A percentile compares a stretch with the other conserved stretches of the same genome.
These are phyloP conservation scores for Leptinotarsa haldemani DNA, from an alignment of 2,888 invertebrate genomes.

Conservation along the genomic window DNA sequence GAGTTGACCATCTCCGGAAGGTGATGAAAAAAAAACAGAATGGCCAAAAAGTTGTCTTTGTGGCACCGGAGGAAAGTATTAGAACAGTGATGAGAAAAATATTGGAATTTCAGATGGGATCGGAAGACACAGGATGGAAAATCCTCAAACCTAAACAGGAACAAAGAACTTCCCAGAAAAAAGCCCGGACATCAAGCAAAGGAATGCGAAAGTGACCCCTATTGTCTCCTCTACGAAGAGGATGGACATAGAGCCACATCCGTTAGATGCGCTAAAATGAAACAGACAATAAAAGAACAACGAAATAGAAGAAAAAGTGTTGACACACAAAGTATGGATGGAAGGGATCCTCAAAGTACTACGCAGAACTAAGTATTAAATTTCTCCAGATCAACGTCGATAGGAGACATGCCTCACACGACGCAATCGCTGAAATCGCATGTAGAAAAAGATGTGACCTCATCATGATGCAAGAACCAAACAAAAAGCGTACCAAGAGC, in stretches of 20 bases:
- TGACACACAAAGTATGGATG: no score
- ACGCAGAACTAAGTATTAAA: background rate
- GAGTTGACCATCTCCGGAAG: background rate
- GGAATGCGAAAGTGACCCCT: background rate
- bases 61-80: background rate
- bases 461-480: background rate
- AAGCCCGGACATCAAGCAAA: background rate
- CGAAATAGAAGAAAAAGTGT: no score
- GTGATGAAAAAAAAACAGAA: background rate
- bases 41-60: background rate
- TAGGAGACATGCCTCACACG: background rate
- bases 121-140: no score
- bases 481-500: background rate
- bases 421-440: conserved; percentile 5
- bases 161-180: no score
- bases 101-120: background rate
- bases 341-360: no score
- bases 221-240: background rate
- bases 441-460: background rate
- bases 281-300: no score
- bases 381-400: conserved; percentile 1
- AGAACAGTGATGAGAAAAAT: background rate
- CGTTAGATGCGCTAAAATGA: no score
- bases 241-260: no score
- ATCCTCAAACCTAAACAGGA: no score